phyloP scores from a whole-genome alignment of 1,140 invertebrate species.

The Heliconius congener region DNA sequence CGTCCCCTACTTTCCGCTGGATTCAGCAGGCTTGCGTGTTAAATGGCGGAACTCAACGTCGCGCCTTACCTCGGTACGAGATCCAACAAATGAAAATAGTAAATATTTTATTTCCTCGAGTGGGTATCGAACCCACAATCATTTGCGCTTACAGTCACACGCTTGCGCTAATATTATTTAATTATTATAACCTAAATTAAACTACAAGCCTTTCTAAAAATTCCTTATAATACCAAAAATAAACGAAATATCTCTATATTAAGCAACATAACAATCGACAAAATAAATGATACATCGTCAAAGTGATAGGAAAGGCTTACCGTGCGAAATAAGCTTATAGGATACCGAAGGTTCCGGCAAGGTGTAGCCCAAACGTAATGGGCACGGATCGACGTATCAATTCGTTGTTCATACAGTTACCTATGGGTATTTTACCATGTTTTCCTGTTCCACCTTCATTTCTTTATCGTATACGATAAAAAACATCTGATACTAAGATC shows the following conservation, averaged over 20 bases:
- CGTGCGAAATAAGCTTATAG: slow-evolving; percentile 9
- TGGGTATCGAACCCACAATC: too few species aligned
- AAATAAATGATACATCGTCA: not conserved
- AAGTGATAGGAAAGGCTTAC: not conserved
- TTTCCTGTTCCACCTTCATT: slow-evolving; percentile 12
- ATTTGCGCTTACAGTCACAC: too few species aligned
- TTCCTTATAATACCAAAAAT: not conserved
- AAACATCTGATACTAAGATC: not conserved
- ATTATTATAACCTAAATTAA: too few species aligned
- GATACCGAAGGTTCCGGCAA: slow-evolving; percentile 6
- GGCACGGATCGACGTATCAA: slow-evolving; percentile 14
- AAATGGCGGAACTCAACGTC: too few species aligned
- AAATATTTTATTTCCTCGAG: too few species aligned
- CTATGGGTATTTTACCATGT: slow-evolving; percentile 11
- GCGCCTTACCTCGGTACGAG: too few species aligned
- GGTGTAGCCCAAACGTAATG: slow-evolving; percentile 10
- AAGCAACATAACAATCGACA: not conserved
- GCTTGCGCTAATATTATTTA: too few species aligned
- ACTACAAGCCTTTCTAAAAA: too few species aligned
- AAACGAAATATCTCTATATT: not conserved
- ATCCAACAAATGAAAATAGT: too few species aligned
- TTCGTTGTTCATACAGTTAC: not conserved
- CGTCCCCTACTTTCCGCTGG: too few species aligned
- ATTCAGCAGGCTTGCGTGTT: too few species aligned
- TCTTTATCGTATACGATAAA: slow-evolving; percentile 12